A percentile compares a stretch with the other conserved stretches of the same genome.
Evolutionary conservation across 2,888 invertebrate genomes (phyloP).

Genomic region (Phrixothrix hirtus): DNA sequence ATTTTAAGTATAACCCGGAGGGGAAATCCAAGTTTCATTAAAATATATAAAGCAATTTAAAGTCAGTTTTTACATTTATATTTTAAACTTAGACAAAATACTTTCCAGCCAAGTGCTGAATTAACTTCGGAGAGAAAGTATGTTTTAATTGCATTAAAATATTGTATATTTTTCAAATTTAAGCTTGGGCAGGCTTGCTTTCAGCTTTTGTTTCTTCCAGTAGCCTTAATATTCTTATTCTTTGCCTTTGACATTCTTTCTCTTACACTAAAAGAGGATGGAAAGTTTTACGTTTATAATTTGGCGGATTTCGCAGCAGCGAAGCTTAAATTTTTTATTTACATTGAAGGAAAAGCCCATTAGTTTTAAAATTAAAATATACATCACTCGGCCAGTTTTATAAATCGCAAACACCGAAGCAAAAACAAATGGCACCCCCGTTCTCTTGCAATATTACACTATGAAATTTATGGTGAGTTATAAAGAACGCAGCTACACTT

Average conservation of each 20-base stretch:
- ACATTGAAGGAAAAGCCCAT: constrained; percentile 52
- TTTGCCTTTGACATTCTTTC: constrained; percentile 16
- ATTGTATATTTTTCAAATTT: constrained; percentile 45
- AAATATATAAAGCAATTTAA: constrained; percentile 47
- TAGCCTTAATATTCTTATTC: constrained; percentile 16
- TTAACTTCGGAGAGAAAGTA: constrained; percentile 42
- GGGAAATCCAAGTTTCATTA: constrained; percentile 45
- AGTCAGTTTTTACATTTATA: constrained; percentile 43
- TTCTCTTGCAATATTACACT: constrained; percentile 53
- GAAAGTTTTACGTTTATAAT: constrained; percentile 46
- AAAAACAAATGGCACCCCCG: constrained; percentile 52
- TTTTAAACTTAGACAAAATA: constrained; percentile 41
- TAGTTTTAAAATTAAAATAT: constrained; percentile 57
- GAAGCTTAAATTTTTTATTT: constrained; percentile 51
- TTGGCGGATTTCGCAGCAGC: constrained; percentile 41
- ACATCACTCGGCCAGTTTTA: constrained; percentile 48
- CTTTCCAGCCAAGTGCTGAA: constrained; percentile 38
- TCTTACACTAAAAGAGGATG: constrained; percentile 36
- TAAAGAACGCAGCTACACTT: constrained; percentile 51
- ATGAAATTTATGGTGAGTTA: constrained; percentile 54
- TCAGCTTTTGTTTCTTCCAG: constrained; percentile 23
- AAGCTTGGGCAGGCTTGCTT: constrained; percentile 36
- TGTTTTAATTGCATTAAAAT: constrained; percentile 49
- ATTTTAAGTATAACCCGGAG: constrained; percentile 42
- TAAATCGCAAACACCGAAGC: constrained; percentile 47